Percentiles rank a stretch among this genome's conserved stretches.
Conservation (phyloP, 2,888 invertebrate genomes). For the Cordilura impudica region DNA sequence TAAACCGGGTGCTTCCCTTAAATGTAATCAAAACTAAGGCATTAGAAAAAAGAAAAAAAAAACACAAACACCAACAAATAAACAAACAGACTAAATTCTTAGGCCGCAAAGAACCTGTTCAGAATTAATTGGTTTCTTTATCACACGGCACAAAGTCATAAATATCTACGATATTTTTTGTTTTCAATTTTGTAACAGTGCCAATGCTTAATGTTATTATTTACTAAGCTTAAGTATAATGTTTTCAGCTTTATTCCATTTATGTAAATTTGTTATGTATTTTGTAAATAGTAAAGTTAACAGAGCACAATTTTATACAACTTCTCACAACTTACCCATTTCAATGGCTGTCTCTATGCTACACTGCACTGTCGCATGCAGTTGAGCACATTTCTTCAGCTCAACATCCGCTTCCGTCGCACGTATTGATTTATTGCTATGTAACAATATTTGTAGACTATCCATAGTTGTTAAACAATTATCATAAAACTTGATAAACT, state of each 20-base stretch:
- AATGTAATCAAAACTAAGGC: no score
- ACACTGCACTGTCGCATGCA: constrained; percentile 79
- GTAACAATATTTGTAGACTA: constrained; percentile 80
- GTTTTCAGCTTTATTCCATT: no score
- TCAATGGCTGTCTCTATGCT: constrained; percentile 78
- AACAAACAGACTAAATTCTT: background rate
- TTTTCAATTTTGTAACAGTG: background rate
- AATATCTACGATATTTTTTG: no score
- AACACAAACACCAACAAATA: background rate
- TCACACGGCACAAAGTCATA: background rate
- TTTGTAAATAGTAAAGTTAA: background rate
- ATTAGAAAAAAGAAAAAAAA: no score
- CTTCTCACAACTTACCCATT: constrained; percentile 76
- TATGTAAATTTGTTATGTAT: background rate
- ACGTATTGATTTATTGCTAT: constrained; percentile 79
- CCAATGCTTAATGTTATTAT: background rate
- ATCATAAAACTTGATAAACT: constrained; percentile 82
- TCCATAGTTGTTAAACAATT: constrained; percentile 82
- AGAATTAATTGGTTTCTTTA: background rate
- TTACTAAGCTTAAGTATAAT: background rate
- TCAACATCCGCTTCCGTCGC: constrained; percentile 81
- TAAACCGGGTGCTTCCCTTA: no score
- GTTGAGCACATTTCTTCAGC: constrained; percentile 79
- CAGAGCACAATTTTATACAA: background rate
- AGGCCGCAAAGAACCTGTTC: constrained; percentile 11